A percentile compares a stretch with the other conserved stretches of the same genome.
Evolutionary conservation across 2,888 invertebrate species (phyloP).

Genomic region (Macrophya alboannulata): DNA sequence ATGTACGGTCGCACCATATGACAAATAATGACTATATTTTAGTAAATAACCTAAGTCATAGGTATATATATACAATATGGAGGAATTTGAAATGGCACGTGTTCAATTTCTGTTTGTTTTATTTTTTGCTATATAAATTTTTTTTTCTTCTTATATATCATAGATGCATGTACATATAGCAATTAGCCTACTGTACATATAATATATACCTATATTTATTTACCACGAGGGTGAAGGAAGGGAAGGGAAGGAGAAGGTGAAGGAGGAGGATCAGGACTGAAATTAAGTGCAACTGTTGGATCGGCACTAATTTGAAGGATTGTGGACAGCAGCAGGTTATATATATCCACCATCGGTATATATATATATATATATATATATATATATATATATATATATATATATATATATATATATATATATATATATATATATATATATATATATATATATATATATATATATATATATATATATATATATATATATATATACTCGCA

Average conservation of each 20-base stretch:
- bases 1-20: conserved; percentile 72
- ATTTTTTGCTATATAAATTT: background rate
- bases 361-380: too few species aligned
- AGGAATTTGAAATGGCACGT: conserved; percentile 67
- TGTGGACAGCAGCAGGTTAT: conserved; percentile 10
- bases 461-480: too few species aligned
- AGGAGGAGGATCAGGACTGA: background rate
- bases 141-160: background rate
- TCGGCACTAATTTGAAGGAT: conserved; percentile 44
- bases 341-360: too few species aligned
- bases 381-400: too few species aligned
- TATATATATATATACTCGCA: background rate
- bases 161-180: background rate
- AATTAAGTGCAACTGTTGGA: conserved; percentile 44
- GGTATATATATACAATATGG: conserved; percentile 55
- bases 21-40: conserved; percentile 65
- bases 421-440: too few species aligned
- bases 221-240: background rate
- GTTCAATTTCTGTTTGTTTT: conserved; percentile 11
- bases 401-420: too few species aligned
- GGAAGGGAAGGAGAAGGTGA: background rate
- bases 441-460: too few species aligned
- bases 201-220: background rate
- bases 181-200: background rate
- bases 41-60: background rate